Evolutionary conservation across 2,797 vertebrate genomes (phyloP).

Genomic region (Sebastes elongatus): DNA sequence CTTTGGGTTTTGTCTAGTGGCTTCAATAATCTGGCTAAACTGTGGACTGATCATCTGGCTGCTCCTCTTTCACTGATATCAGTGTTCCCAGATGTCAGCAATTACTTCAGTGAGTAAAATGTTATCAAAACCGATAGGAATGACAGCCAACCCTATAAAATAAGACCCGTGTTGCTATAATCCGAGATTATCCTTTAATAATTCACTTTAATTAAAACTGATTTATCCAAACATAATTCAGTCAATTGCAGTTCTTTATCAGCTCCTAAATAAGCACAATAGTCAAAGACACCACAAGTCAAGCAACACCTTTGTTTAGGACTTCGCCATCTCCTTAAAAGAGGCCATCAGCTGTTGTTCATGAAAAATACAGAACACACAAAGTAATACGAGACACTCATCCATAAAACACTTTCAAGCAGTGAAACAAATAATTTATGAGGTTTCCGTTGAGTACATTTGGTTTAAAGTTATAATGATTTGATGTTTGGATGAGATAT

Average conservation of each 20-base stretch:
- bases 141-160: not conserved
- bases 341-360: conserved; percentile 46
- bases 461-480: conserved; percentile 33
- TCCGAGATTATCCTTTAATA: conserved; percentile 11
- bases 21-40: not conserved
- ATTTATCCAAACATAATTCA: conserved; percentile 2
- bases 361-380: conserved; percentile 48
- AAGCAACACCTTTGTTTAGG: conserved; percentile 11
- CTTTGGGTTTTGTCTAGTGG: not conserved
- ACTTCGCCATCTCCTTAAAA: conserved; percentile 10
- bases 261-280: conserved; percentile 8
- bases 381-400: conserved; percentile 42
- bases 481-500: conserved; percentile 22
- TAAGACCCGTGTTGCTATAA: not conserved
- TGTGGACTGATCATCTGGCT: not conserved
- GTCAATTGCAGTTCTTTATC: conserved; percentile 17
- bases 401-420: conserved; percentile 43
- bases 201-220: not conserved
- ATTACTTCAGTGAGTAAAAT: not conserved
- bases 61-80: not conserved
- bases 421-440: conserved; percentile 36
- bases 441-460: conserved; percentile 29
- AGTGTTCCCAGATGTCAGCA: not conserved
- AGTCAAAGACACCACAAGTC: conserved; percentile 32
- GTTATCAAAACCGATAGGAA: not conserved